Evolutionary conservation across 2,113 vertebrate genomes (phyloP).

Genomic region (Corydoras maculifer): DNA sequence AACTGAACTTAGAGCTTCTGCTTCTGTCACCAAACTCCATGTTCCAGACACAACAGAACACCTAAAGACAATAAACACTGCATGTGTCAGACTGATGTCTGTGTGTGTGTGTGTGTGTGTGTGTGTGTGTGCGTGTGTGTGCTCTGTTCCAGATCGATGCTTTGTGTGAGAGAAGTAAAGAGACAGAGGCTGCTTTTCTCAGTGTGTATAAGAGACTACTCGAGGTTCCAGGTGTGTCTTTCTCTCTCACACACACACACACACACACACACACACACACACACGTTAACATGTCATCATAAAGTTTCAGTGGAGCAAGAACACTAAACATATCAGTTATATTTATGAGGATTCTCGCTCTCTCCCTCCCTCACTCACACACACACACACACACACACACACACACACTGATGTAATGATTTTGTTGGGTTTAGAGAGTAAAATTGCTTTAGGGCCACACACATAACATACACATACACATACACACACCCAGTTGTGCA

Average conservation of each 20-base stretch:
- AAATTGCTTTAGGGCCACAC: constrained; percentile 23
- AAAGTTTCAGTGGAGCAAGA: constrained; percentile 37
- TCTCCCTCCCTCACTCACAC: constrained; percentile 1
- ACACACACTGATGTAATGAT: constrained; percentile 25
- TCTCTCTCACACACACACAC: background rate
- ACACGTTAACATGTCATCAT: constrained; percentile 12
- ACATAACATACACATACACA: constrained; percentile 24
- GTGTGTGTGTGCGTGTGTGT: constrained; percentile 28
- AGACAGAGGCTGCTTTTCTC: constrained; percentile 87
- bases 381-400: constrained; percentile 28
- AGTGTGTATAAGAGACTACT: constrained; percentile 91
- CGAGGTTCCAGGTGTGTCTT: constrained; percentile 81
- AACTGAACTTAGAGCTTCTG: too few species aligned
- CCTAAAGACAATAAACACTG: background rate
- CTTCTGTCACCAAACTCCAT: background rate
- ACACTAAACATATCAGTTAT: constrained; percentile 43
- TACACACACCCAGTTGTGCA: constrained; percentile 10
- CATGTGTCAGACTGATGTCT: background rate
- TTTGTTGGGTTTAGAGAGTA: constrained; percentile 30
- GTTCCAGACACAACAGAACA: background rate
- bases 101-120: constrained; percentile 14
- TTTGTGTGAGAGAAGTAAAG: constrained; percentile 86
- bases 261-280: background rate
- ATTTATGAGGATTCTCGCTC: constrained; percentile 36
- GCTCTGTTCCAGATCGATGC: constrained; percentile 75